Percentiles rank a stretch among this genome's conserved stretches.
Conservation (phyloP, 1,140 invertebrate genomes). For the Drosophila serrata region DNA sequence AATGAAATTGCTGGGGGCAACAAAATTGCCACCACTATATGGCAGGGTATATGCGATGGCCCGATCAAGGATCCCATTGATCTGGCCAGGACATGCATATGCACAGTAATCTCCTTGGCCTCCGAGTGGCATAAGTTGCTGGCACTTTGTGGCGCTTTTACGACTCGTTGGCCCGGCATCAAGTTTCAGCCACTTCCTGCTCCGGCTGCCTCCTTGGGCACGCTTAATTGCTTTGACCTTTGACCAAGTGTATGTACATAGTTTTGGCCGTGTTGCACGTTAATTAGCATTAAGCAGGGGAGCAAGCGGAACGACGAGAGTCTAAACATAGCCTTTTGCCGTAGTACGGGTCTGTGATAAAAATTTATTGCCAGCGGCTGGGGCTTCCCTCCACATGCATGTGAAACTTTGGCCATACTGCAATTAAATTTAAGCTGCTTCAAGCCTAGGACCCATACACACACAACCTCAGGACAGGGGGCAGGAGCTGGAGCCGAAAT, state of each 20-base stretch:
- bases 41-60: conserved; percentile 1
- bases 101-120: not conserved
- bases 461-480: conserved; percentile 6
- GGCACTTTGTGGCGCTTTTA: conserved; percentile 69
- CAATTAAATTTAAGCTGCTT: conserved; percentile 82
- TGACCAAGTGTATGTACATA: conserved; percentile 56
- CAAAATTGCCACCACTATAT: conserved; percentile 38
- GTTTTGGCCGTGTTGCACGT: conserved; percentile 73
- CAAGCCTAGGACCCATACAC: conserved; percentile 50
- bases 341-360: conserved; percentile 59
- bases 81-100: conserved; percentile 13
- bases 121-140: conserved; percentile 47
- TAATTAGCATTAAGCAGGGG: conserved; percentile 78
- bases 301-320: conserved; percentile 24
- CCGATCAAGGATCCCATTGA: conserved; percentile 8
- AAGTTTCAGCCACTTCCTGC: conserved; percentile 31
- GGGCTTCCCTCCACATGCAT: conserved; percentile 33
- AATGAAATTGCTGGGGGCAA: conserved; percentile 70
- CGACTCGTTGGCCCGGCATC: conserved; percentile 47
- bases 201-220: conserved; percentile 39
- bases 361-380: conserved; percentile 62
- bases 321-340: conserved; percentile 26
- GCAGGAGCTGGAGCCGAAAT: not conserved
- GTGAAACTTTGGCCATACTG: conserved; percentile 69
- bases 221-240: conserved; percentile 80